phyloP scores from a whole-genome alignment of 1,140 invertebrate genomes.

The Ceratina calcarata region DNA sequence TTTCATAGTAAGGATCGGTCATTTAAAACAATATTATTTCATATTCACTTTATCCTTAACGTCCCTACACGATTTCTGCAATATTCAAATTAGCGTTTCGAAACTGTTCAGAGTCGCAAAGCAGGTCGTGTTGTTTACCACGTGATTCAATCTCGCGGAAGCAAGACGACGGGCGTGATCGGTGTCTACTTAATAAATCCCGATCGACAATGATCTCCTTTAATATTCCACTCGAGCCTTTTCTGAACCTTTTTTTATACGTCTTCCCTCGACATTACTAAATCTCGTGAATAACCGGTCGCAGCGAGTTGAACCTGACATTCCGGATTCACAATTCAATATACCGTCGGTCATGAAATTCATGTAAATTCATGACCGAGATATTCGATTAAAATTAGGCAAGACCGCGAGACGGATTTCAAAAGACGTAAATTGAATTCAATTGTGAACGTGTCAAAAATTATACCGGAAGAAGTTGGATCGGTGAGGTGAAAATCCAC shows the following conservation, averaged over 20 bases:
- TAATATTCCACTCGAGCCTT: not conserved
- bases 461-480: too few relatives aligned
- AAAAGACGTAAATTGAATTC: too few relatives aligned
- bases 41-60: not conserved
- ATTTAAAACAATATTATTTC: not conserved
- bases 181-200: not conserved
- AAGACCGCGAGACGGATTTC: too few relatives aligned
- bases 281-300: constrained; percentile 1
- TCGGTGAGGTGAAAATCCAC: too few relatives aligned
- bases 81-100: constrained; percentile 1
- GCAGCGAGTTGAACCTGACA: constrained; percentile 24
- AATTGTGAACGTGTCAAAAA: too few relatives aligned
- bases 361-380: not conserved
- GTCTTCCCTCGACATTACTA: not conserved
- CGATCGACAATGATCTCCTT: not conserved
- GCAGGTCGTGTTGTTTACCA: not conserved
- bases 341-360: not conserved
- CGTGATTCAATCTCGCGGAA: not conserved
- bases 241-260: too few relatives aligned
- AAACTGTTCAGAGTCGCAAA: not conserved
- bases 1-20: not conserved
- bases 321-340: constrained; percentile 5
- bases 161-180: not conserved
- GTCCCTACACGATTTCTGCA: not conserved
- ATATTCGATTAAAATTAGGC: too few relatives aligned